phyloP scores from a whole-genome alignment of 2,113 vertebrate species.

The Athene cunicularia region DNA sequence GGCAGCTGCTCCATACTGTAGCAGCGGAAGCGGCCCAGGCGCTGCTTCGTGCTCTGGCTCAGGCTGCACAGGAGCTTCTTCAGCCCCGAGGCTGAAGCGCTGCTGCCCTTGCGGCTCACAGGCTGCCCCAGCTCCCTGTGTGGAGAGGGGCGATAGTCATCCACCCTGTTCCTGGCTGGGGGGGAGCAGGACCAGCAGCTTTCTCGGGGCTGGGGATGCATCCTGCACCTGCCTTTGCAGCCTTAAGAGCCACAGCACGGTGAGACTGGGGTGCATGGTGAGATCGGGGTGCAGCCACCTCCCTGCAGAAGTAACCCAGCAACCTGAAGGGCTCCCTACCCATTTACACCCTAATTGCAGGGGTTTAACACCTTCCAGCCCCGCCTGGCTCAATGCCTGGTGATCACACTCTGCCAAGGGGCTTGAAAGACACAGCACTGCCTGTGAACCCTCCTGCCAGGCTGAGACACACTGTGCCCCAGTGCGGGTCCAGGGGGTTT shows the following conservation, averaged over 20 bases:
- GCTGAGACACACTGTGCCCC: accelerated
- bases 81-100: slow-evolving; percentile 62
- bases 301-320: background rate
- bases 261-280: background rate
- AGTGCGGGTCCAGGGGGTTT: accelerated
- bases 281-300: accelerated
- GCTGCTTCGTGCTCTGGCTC: slow-evolving; percentile 84
- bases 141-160: background rate
- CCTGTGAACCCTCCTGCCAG: background rate
- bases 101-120: slow-evolving; percentile 7
- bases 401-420: background rate
- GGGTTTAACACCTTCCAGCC: background rate
- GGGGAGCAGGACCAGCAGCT: background rate
- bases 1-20: slow-evolving; percentile 85
- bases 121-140: background rate
- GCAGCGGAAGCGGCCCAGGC: slow-evolving; percentile 77
- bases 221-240: accelerated
- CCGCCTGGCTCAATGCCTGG: background rate
- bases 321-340: background rate
- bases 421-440: background rate
- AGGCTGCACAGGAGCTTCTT: slow-evolving; percentile 83
- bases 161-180: accelerated
- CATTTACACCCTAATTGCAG: background rate
- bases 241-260: background rate
- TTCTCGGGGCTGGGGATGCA: background rate